Base-by-base conservation (phyloP, 2,113 vertebrate genomes). In the Chaenogobius annularis region DNA sequence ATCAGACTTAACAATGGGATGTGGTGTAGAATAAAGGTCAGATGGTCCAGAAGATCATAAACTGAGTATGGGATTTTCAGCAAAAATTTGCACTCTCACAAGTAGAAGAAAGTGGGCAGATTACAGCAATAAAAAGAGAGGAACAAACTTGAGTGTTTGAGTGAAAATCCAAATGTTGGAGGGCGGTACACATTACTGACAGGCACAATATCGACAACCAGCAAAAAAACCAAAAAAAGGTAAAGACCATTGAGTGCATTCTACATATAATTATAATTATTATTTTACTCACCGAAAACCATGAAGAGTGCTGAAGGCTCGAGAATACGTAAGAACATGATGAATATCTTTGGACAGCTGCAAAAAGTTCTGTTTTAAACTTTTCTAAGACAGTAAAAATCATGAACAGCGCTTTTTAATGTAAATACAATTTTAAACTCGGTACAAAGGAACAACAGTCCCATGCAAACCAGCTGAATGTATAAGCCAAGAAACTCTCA, bases 1-100 rank as follows among this genome's bases (percentile, higher is more conserved):
- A 59, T 48, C 22, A 46, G 48, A 20, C 66, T 69, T 65, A 64
- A 68, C 69, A 47, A 50, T 0, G 26, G 61, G 73, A 65, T 55
- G 75, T 54, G 55, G 31, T 20, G 23, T 61, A 20, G 37, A 66
- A 19, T 58, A 23, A 58, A 58, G 22, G 22, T 23, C 55, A 58
- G 55, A 58, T 58, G 55, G 55, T 5, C 55, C 55, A 26, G 55
- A 26, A 23, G 55, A 58, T 26, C 22, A 26, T 22, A 23, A 26
- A 58, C 3, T 13, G 22, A 58, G 17, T 5, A 14, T 4, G 6
- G 22, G 55, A 3, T 23, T 54, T 54, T 58, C 22, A 26, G 26
- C 22, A n/a, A 20, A 19, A 54, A 54, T 54, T 54, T 20, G 50
- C n/a, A 20, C 17, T 54, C 17, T 52, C 50, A 54, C 17, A 54